Percentiles rank a stretch among this genome's conserved stretches.
These are phyloP conservation scores for Plumapathes pennacea DNA, from an alignment of 92 coral and sea anemone genomes.

Conservation along the genomic window DNA sequence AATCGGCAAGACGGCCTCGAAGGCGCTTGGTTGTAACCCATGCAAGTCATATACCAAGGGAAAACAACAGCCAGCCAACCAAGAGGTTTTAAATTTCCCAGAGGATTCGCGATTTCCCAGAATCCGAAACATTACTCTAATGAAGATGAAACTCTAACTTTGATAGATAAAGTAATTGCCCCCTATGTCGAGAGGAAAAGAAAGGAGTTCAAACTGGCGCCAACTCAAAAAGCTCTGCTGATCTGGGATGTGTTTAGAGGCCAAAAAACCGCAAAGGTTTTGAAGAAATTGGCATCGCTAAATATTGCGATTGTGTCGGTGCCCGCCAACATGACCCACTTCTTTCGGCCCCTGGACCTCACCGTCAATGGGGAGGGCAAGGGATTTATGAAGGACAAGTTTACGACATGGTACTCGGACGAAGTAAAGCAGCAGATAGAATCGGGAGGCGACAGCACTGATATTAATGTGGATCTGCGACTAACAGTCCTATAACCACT, in stretches of 20 bases:
- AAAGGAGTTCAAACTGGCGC: constrained; percentile 35
- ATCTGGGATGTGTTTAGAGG: constrained; percentile 57
- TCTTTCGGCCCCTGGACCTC: constrained; percentile 59
- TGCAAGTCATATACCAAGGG: constrained; percentile 57
- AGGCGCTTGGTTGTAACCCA: constrained; percentile 36
- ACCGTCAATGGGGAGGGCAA: constrained; percentile 53
- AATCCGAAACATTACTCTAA: constrained; percentile 43
- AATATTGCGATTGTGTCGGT: constrained; percentile 42
- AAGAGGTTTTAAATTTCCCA: constrained; percentile 51
- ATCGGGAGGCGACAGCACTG: constrained; percentile 33
- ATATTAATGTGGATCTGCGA: constrained; percentile 37
- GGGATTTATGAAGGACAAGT: constrained; percentile 54
- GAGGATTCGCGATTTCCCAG: constrained; percentile 37
- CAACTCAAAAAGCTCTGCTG: constrained; percentile 42
- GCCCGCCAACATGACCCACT: constrained; percentile 54
- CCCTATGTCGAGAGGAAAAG: constrained; percentile 30
- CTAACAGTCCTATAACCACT: constrained; percentile 37
- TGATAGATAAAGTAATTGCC: constrained; percentile 41
- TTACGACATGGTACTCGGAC: constrained; percentile 46
- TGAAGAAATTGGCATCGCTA: constrained; percentile 34
- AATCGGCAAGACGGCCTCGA: constrained; percentile 28
- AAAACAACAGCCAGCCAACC: constrained; percentile 51
- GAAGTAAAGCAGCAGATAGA: constrained; percentile 46
- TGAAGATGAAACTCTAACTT: constrained; percentile 40
- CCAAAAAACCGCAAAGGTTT: constrained; percentile 47